Evolutionary conservation across 2,113 vertebrate genomes (phyloP).

Genomic region (Microcebus murinus): DNA sequence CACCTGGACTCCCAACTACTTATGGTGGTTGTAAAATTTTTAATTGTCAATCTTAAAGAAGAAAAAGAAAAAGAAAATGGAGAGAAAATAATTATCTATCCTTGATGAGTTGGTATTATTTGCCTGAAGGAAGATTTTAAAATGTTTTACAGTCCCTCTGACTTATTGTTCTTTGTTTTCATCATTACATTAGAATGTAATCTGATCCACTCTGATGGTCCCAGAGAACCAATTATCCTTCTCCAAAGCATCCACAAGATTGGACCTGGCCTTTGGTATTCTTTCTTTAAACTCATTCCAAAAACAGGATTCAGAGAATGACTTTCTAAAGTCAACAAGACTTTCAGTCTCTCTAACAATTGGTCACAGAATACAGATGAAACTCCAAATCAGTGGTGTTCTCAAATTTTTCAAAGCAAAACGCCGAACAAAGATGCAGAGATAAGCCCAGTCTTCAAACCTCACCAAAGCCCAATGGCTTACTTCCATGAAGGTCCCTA

Average conservation of each 20-base stretch:
- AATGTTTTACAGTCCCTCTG: neutral
- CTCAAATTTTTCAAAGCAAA: constrained; percentile 21
- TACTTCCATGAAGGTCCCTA: neutral
- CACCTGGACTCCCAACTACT: neutral
- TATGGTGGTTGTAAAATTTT: neutral
- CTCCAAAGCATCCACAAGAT: constrained; percentile 13
- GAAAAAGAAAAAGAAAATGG: neutral
- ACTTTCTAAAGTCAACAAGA: constrained; percentile 54
- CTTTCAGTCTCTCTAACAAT: constrained; percentile 8
- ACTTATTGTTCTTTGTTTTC: neutral
- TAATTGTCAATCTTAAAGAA: neutral
- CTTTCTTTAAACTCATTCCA: constrained; percentile 62
- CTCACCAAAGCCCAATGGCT: neutral
- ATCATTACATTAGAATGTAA: neutral
- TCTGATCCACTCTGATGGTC: neutral
- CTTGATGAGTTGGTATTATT: neutral
- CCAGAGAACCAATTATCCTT: constrained; percentile 50
- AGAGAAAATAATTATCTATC: neutral
- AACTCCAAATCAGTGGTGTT: neutral
- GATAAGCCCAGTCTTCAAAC: neutral
- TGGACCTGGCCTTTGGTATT: constrained; percentile 9
- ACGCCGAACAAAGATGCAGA: neutral
- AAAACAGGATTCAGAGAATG: constrained; percentile 24
- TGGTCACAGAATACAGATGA: constrained; percentile 25
- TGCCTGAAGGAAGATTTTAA: neutral